phyloP scores from a whole-genome alignment of 2,113 vertebrate genomes.

The Marmota monax region DNA sequence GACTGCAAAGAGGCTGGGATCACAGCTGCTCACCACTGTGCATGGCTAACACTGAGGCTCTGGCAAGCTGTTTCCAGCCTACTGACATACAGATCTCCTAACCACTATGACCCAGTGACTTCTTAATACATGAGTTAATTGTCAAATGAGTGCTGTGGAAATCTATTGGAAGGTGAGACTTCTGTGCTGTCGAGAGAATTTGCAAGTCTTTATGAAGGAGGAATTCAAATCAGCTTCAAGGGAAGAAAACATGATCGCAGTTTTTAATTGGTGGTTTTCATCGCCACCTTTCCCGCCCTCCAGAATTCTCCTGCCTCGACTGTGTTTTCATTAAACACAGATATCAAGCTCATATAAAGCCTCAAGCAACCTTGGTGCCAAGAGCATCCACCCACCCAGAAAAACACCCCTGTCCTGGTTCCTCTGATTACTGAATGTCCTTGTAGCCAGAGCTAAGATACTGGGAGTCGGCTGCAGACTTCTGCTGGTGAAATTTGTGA shows the following conservation, averaged over 20 bases:
- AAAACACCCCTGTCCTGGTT: background rate
- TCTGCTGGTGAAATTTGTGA: background rate
- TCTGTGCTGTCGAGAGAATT: background rate
- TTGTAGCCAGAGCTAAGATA: background rate
- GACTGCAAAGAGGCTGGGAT: background rate
- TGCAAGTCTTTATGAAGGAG: background rate
- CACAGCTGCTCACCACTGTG: background rate
- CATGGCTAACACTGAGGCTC: background rate
- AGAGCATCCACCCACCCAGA: background rate
- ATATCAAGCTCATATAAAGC: background rate
- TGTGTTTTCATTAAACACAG: conserved; percentile 28
- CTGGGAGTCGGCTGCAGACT: background rate
- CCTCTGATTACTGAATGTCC: background rate
- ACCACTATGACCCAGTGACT: background rate
- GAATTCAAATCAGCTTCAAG: background rate
- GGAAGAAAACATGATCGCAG: too few species aligned
- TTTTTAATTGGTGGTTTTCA: background rate
- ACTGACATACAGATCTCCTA: background rate
- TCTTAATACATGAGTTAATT: background rate
- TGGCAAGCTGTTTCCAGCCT: background rate
- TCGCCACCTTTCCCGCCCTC: background rate
- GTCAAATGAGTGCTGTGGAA: background rate
- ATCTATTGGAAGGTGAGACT: background rate
- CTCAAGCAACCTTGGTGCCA: background rate
- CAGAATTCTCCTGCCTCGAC: background rate